A percentile compares a stretch with the other conserved stretches of the same genome.
Evolutionary conservation across 2,797 vertebrate species (phyloP).

Genomic region (Mus caroli): DNA sequence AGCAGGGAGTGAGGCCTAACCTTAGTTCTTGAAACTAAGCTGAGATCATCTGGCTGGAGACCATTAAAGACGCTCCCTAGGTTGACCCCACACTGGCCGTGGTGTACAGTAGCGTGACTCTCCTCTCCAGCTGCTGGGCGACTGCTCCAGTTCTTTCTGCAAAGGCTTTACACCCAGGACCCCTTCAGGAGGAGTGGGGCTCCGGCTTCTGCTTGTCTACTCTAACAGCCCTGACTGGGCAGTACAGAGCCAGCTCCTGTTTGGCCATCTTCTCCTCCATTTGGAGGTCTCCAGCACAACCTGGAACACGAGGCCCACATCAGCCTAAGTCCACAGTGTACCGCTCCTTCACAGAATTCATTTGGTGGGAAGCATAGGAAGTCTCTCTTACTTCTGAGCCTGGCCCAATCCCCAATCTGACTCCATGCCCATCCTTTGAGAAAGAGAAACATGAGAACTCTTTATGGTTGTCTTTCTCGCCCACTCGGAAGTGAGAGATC

Average conservation of each 20-base stretch:
- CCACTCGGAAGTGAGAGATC: not conserved
- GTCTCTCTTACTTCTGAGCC: not conserved
- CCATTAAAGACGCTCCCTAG: constrained; percentile 87
- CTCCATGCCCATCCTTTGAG: not conserved
- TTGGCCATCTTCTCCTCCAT: not conserved
- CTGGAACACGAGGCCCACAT: not conserved
- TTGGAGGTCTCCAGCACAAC: not conserved
- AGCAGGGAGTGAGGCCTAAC: constrained; percentile 85
- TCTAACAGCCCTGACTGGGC: not conserved
- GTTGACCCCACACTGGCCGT: constrained; percentile 88
- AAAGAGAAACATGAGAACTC: not conserved
- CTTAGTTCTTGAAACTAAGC: constrained; percentile 87
- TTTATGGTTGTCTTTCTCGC: not conserved
- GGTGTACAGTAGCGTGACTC: not conserved
- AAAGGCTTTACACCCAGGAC: not conserved
- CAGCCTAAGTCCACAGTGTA: not conserved
- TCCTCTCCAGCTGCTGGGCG: not conserved
- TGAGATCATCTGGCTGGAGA: constrained; percentile 89
- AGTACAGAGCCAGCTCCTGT: not conserved
- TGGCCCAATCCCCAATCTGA: not conserved
- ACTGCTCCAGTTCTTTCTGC: not conserved
- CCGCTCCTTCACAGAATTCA: not conserved
- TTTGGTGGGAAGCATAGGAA: not conserved
- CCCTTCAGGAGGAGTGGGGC: not conserved
- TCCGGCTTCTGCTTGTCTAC: not conserved